phyloP scores from a whole-genome alignment of 2,888 invertebrate species.

The Dastarcus helophoroides region DNA sequence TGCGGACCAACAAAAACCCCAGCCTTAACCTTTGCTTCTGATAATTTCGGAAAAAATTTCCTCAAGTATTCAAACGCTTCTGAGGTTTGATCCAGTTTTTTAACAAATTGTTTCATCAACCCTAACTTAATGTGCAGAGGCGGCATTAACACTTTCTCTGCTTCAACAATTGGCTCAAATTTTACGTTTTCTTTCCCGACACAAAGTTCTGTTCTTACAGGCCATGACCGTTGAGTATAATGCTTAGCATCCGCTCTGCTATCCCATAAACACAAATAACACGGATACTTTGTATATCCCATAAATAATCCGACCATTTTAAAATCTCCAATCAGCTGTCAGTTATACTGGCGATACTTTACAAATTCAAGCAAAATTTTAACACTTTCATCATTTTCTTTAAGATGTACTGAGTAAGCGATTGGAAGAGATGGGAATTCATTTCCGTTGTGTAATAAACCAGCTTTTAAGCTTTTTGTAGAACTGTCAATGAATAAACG shows the following conservation, averaged over 20 bases:
- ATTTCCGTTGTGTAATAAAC: constrained; percentile 18
- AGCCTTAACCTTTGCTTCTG: constrained; percentile 5
- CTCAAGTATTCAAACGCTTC: constrained; percentile 8
- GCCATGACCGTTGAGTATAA: constrained; percentile 15
- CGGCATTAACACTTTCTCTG: constrained; percentile 12
- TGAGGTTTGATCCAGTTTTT: constrained; percentile 8
- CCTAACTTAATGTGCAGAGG: constrained; percentile 14
- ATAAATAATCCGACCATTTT: too few species aligned
- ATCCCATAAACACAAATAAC: constrained; percentile 20
- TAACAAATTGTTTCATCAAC: constrained; percentile 14
- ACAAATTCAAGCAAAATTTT: constrained; percentile 20
- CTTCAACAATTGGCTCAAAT: constrained; percentile 12
- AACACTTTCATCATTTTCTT: constrained; percentile 24
- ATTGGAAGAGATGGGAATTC: constrained; percentile 21
- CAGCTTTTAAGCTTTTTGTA: constrained; percentile 15
- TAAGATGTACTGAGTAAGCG: constrained; percentile 21
- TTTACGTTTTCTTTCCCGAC: constrained; percentile 16
- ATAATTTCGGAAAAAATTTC: constrained; percentile 5
- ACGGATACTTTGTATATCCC: too few species aligned
- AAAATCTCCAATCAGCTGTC: too few species aligned
- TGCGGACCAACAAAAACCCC: constrained; percentile 3
- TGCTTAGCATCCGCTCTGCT: constrained; percentile 15
- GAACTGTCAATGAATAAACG: constrained; percentile 14
- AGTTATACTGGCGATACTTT: constrained; percentile 21
- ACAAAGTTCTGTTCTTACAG: constrained; percentile 12